Conservation (phyloP, 1,140 invertebrate genomes). For the Tachypleus tridentatus region DNA sequence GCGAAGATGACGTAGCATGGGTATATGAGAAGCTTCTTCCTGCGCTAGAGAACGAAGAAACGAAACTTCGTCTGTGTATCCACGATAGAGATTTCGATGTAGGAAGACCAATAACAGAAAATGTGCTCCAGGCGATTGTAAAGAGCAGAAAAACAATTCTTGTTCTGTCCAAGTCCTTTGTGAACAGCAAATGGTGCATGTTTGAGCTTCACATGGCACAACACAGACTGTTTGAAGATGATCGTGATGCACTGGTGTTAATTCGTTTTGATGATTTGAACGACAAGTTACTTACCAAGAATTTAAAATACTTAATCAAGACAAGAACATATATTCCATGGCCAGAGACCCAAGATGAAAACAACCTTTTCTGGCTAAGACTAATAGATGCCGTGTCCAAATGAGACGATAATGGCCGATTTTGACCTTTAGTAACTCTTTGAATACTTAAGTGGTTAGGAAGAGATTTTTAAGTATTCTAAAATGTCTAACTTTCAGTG, state of each 20-base stretch:
- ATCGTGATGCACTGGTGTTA: slow-evolving; percentile 44
- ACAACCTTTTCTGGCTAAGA: slow-evolving; percentile 39
- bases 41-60: slow-evolving; percentile 42
- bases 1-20: slow-evolving; percentile 47
- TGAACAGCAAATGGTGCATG: slow-evolving; percentile 62
- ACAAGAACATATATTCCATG: slow-evolving; percentile 48
- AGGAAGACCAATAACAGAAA: slow-evolving; percentile 46
- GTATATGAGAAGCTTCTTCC: slow-evolving; percentile 41
- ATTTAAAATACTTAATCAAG: slow-evolving; percentile 44
- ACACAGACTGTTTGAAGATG: slow-evolving; percentile 32
- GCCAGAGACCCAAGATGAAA: slow-evolving; percentile 36
- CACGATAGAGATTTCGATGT: slow-evolving; percentile 52
- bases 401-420: too few species aligned
- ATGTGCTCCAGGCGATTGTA: slow-evolving; percentile 44
- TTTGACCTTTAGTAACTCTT: too few species aligned
- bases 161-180: slow-evolving; percentile 49
- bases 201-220: slow-evolving; percentile 50
- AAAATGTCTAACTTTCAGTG: too few species aligned
- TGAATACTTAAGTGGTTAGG: too few species aligned
- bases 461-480: too few species aligned
- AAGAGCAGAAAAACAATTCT: slow-evolving; percentile 47
- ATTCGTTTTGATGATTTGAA: slow-evolving; percentile 44
- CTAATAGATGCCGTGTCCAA: too few species aligned
- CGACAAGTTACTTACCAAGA: slow-evolving; percentile 40
- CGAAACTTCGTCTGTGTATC: slow-evolving; percentile 46